A percentile compares a stretch with the other conserved stretches of the same genome.
phyloP scores from a whole-genome alignment of 1,140 invertebrate species.

The Drosophila azteca region DNA sequence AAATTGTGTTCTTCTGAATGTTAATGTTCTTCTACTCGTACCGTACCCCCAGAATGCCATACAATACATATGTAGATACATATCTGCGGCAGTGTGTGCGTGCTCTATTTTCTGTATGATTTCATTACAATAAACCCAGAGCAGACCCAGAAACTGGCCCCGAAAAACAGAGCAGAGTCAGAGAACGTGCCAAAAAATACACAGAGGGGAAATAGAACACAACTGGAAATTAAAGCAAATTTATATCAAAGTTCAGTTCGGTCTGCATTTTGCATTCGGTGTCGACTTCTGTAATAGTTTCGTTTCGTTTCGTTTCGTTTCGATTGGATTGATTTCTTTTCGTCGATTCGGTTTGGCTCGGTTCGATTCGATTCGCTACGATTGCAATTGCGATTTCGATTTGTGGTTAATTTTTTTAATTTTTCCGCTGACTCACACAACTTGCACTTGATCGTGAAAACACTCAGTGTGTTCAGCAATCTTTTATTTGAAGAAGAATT shows the following conservation, averaged over 20 bases:
- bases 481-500: not conserved
- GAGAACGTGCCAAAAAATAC: slow-evolving; percentile 25
- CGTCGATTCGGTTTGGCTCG: not conserved
- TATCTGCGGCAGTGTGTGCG: slow-evolving; percentile 25
- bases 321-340: slow-evolving; percentile 8
- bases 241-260: slow-evolving; percentile 65
- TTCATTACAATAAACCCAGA: slow-evolving; percentile 52
- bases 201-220: slow-evolving; percentile 22
- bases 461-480: slow-evolving; percentile 15
- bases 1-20: slow-evolving; percentile 25
- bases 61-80: too few relatives aligned
- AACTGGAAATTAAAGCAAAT: slow-evolving; percentile 58
- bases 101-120: slow-evolving; percentile 65
- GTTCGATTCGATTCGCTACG: slow-evolving; percentile 16
- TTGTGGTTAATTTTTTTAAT: slow-evolving; percentile 17
- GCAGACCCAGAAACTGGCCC: slow-evolving; percentile 36
- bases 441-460: slow-evolving; percentile 44
- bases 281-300: slow-evolving; percentile 29
- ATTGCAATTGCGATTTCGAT: slow-evolving; percentile 9
- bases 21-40: slow-evolving; percentile 4
- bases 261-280: slow-evolving; percentile 42
- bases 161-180: slow-evolving; percentile 13
- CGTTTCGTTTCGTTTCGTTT: slow-evolving; percentile 4
- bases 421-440: slow-evolving; percentile 42
- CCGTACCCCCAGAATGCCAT: too few relatives aligned